These are phyloP conservation scores for Drosophila rubida DNA, from an alignment of 2,888 invertebrate species.

Conservation along the genomic window DNA sequence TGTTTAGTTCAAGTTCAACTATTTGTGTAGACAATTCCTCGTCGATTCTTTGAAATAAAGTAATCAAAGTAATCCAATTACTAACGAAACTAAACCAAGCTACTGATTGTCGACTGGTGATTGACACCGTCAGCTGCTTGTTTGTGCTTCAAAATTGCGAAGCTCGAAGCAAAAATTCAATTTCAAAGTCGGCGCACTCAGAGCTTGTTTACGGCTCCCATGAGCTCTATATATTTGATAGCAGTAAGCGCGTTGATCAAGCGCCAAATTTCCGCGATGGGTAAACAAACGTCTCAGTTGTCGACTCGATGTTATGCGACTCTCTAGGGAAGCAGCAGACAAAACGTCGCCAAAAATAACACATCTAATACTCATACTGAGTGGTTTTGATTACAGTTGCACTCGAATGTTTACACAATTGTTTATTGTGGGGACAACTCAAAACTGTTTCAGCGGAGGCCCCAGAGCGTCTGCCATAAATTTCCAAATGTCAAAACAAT, in stretches of 20 bases:
- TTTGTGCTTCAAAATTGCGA: conserved; percentile 10
- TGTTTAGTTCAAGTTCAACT: no score
- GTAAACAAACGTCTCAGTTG: conserved; percentile 42
- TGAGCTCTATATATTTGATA: neutral
- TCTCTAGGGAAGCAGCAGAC: conserved; percentile 47
- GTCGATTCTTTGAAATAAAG: conserved; percentile 2
- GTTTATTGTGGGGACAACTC: conserved; percentile 12
- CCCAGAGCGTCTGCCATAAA: conserved; percentile 62
- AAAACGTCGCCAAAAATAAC: conserved; percentile 59
- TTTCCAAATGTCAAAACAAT: conserved; percentile 66
- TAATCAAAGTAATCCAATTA: conserved; percentile 6
- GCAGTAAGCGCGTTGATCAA: conserved; percentile 33
- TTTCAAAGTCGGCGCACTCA: conserved; percentile 13
- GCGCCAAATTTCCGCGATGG: conserved; percentile 4
- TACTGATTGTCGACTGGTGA: neutral
- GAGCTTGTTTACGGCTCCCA: conserved; percentile 35
- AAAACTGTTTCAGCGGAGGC: conserved; percentile 36
- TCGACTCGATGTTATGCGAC: neutral
- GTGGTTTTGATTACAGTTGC: conserved; percentile 56
- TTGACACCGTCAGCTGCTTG: conserved; percentile 11
- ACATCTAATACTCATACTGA: conserved; percentile 18
- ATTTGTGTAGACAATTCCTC: neutral
- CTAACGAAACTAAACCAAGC: conserved; percentile 1
- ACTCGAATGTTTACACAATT: conserved; percentile 25
- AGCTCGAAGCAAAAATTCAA: neutral